Evolutionary conservation across 2,888 invertebrate genomes (phyloP).

Genomic region (Dasypogon diadema): DNA sequence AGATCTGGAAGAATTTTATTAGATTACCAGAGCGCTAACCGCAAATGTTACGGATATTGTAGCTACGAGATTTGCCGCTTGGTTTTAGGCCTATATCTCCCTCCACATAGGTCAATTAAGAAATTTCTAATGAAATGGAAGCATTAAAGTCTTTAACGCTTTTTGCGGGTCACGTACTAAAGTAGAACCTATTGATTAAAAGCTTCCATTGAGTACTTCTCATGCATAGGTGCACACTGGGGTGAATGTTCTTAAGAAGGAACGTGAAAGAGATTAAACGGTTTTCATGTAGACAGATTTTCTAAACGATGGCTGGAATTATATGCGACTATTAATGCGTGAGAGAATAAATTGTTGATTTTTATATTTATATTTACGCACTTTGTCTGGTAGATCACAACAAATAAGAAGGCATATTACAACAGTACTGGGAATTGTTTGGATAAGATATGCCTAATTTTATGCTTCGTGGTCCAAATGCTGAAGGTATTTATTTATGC

Average conservation of each 20-base stretch:
- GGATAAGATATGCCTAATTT: too few relatives aligned
- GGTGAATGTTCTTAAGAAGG: constrained; percentile 23
- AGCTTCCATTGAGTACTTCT: neutral
- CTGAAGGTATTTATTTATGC: too few relatives aligned
- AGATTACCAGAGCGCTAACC: neutral
- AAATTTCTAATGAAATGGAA: neutral
- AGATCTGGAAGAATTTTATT: neutral
- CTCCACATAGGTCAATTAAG: neutral
- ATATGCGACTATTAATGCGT: too few relatives aligned
- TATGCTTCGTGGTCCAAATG: too few relatives aligned
- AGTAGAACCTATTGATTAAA: constrained; percentile 5
- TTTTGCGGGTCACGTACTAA: constrained; percentile 2
- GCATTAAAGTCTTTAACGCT: neutral
- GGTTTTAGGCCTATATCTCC: neutral
- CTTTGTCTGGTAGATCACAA: too few relatives aligned
- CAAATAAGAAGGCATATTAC: too few relatives aligned
- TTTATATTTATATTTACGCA: too few relatives aligned
- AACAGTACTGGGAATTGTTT: too few relatives aligned
- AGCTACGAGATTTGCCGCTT: neutral
- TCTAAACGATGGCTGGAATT: too few relatives aligned
- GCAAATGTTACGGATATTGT: neutral
- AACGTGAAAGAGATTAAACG: neutral
- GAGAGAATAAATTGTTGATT: too few relatives aligned
- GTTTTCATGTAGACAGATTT: too few relatives aligned
- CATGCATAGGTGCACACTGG: constrained; percentile 3